Percentiles rank a stretch among this genome's conserved stretches.
phyloP scores from a whole-genome alignment of 2,113 vertebrate species.

The Varanus salvator region DNA sequence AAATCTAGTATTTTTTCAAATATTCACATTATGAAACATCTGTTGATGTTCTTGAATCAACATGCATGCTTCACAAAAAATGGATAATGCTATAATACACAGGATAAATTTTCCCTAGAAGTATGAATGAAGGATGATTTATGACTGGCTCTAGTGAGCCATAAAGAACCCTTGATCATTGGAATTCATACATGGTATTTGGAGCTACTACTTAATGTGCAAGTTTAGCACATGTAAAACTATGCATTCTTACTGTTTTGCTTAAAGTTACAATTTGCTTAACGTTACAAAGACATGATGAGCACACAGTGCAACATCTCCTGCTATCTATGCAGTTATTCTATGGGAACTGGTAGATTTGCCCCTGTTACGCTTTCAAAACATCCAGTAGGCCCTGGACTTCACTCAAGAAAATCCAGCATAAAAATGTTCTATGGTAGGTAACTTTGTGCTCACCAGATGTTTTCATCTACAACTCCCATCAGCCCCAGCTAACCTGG shows the following conservation, averaged over 20 bases:
- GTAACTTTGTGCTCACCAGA: no score
- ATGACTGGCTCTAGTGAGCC: neutral
- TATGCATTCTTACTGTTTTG: slow-evolving; percentile 50
- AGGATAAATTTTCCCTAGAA: neutral
- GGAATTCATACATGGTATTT: neutral
- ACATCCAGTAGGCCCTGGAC: no score
- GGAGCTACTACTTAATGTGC: slow-evolving; percentile 2
- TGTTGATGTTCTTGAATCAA: neutral
- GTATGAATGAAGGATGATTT: neutral
- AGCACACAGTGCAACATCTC: neutral
- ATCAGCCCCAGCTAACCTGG: no score
- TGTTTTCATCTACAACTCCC: no score
- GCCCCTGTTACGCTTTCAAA: neutral
- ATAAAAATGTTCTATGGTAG: neutral
- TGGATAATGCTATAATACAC: neutral
- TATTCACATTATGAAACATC: neutral
- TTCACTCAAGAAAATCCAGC: neutral
- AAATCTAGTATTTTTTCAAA: neutral
- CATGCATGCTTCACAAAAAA: neutral
- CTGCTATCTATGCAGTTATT: neutral
- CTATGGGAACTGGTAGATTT: slow-evolving; percentile 1
- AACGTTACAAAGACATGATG: neutral
- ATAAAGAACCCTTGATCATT: slow-evolving; percentile 4
- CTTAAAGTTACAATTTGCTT: slow-evolving; percentile 51
- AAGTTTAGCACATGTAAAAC: neutral